Evolutionary conservation across 1,140 invertebrate genomes (phyloP).

Genomic region (Bombus waltoni): DNA sequence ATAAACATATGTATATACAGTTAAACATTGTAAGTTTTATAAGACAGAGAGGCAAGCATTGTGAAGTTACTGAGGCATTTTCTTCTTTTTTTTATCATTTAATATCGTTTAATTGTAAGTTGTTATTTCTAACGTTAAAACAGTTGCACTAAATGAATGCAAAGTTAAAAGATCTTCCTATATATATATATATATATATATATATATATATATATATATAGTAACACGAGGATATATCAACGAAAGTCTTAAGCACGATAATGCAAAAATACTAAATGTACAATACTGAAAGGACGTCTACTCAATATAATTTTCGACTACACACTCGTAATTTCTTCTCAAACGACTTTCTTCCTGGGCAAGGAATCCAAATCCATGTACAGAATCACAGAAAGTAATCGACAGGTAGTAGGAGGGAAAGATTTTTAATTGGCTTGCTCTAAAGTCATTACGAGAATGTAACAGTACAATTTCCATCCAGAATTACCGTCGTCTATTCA

Average conservation of each 20-base stretch:
- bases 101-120: no score
- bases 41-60: no score
- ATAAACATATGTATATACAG: no score
- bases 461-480: conserved; percentile 22
- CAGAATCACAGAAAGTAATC: neutral
- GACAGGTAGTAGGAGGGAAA: neutral
- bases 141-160: neutral
- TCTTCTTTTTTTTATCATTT: no score
- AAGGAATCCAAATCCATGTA: neutral
- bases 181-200: no score
- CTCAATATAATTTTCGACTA: neutral
- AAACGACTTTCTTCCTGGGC: neutral
- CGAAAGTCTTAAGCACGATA: neutral
- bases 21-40: no score
- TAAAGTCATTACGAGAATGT: neutral
- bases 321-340: neutral
- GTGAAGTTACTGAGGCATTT: no score
- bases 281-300: neutral
- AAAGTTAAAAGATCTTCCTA: neutral
- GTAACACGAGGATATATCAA: no score
- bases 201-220: no score
- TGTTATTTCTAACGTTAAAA: no score
- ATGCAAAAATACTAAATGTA: neutral
- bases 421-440: conserved; percentile 1
- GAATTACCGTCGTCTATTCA: conserved; percentile 11